phyloP scores from a whole-genome alignment of 2,113 vertebrate genomes.

The Rhabdornis inornatus region DNA sequence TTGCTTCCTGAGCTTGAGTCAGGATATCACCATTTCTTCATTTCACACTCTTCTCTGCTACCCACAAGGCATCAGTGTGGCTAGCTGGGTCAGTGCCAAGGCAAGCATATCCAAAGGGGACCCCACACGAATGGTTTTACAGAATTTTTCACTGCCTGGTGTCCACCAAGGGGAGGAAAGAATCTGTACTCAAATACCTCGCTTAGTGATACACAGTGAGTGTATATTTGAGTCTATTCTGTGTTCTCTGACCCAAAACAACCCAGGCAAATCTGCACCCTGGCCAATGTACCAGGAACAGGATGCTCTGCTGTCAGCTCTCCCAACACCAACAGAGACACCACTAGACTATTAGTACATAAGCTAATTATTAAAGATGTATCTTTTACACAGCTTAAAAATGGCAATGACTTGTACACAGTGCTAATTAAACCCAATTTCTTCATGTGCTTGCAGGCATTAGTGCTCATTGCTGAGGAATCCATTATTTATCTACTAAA shows the following conservation, averaged over 20 bases:
- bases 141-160: background rate
- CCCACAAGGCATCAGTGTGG: background rate
- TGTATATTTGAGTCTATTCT: background rate
- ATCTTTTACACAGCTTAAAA: background rate
- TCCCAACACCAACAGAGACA: background rate
- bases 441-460: background rate
- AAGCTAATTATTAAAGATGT: background rate
- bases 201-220: background rate
- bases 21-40: background rate
- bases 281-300: background rate
- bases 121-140: accelerated
- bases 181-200: background rate
- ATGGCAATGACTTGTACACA: background rate
- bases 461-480: background rate
- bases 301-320: background rate
- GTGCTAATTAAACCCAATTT: background rate
- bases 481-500: background rate
- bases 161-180: background rate
- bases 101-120: background rate
- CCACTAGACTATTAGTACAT: background rate
- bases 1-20: background rate
- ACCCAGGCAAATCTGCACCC: accelerated
- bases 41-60: background rate
- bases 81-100: background rate
- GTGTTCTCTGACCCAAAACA: background rate